Conservation (phyloP, 2,797 vertebrate genomes). For the Spondyliosoma cantharus region DNA sequence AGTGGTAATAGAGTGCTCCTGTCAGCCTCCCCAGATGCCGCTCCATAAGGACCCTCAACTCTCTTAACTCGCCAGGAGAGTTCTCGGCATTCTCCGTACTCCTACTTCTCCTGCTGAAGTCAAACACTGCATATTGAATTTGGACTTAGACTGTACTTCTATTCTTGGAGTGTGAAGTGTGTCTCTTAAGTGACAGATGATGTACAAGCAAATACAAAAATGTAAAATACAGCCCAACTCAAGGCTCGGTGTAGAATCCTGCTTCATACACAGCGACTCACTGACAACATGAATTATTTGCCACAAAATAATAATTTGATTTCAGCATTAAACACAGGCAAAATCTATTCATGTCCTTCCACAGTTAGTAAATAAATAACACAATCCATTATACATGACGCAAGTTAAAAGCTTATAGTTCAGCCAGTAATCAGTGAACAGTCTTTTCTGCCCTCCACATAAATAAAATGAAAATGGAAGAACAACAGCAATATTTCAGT, state of each 20-base stretch:
- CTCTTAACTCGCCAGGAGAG: constrained; percentile 66
- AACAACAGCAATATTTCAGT: too few relatives aligned
- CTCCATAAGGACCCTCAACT: constrained; percentile 79
- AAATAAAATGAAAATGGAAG: too few relatives aligned
- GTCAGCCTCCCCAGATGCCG: constrained; percentile 84
- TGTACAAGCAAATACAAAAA: not conserved
- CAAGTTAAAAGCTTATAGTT: not conserved
- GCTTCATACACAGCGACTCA: not conserved
- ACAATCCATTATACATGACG: not conserved
- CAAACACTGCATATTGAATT: constrained; percentile 7
- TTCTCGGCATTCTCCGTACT: constrained; percentile 39
- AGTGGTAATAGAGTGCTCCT: constrained; percentile 83
- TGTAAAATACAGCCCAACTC: not conserved
- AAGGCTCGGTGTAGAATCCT: not conserved
- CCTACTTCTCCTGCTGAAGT: constrained; percentile 30
- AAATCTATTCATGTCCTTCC: not conserved
- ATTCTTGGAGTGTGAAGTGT: not conserved
- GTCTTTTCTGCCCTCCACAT: too few relatives aligned
- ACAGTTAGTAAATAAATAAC: not conserved
- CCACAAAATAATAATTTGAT: not conserved
- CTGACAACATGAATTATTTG: not conserved
- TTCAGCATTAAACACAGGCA: not conserved
- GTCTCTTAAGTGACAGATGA: not conserved
- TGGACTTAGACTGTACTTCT: not conserved
- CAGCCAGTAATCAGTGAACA: too few relatives aligned